phyloP scores from a whole-genome alignment of 2,888 invertebrate species.

The Ophioninae sp. region DNA sequence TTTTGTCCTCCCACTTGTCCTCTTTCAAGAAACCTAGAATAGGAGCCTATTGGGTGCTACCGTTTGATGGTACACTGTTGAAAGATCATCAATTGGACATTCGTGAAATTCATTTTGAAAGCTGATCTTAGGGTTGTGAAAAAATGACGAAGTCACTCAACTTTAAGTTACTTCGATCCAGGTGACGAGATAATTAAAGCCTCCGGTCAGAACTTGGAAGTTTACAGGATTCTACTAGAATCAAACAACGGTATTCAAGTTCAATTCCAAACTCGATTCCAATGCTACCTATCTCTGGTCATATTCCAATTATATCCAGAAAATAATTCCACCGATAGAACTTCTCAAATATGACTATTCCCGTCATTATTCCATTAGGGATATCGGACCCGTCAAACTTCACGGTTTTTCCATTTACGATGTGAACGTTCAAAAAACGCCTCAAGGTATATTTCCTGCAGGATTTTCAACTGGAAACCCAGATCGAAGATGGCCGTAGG shows the following conservation, averaged over 20 bases:
- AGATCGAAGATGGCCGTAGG: background rate
- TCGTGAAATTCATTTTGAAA: background rate
- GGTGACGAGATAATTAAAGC: too few species aligned
- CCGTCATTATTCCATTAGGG: background rate
- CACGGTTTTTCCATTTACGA: background rate
- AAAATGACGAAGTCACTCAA: background rate
- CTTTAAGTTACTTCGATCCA: too few species aligned
- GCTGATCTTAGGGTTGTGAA: background rate
- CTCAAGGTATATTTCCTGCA: background rate
- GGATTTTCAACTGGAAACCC: background rate
- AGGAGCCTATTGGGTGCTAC: background rate
- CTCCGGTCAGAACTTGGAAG: too few species aligned
- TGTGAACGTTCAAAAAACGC: background rate
- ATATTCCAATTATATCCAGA: background rate
- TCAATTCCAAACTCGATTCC: too few species aligned
- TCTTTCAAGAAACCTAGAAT: background rate
- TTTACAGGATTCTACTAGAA: too few species aligned
- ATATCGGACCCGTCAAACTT: background rate
- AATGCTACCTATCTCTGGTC: too few species aligned
- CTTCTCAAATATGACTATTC: background rate
- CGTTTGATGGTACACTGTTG: background rate
- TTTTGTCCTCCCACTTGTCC: conserved; percentile 12
- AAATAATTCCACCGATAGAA: background rate
- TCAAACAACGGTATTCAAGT: too few species aligned
- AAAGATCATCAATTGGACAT: background rate